A percentile compares a stretch with the other conserved stretches of the same genome.
These are phyloP conservation scores for Epirrhoe tristata DNA, from an alignment of 2,888 invertebrate genomes.

Conservation along the genomic window DNA sequence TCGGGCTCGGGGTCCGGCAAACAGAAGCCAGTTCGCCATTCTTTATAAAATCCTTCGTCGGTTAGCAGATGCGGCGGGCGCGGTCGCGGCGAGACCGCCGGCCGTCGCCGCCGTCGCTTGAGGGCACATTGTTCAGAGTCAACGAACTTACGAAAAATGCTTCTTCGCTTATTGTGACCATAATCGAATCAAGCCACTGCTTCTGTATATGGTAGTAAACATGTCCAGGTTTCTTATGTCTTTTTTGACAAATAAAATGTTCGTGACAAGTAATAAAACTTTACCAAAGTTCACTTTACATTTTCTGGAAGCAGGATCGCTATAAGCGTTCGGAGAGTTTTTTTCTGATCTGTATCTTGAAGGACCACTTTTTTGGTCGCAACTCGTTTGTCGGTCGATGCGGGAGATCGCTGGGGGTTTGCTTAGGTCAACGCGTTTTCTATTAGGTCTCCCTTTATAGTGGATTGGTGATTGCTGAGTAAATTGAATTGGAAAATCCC, in stretches of 20 bases:
- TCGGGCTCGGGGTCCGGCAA: constrained; percentile 16
- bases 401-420: constrained; percentile 16
- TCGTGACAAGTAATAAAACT: constrained; percentile 57
- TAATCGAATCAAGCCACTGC: constrained; percentile 80
- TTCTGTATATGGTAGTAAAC: constrained; percentile 77
- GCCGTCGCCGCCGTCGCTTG: constrained; percentile 57
- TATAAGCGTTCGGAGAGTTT: constrained; percentile 34
- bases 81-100: constrained; percentile 53
- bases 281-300: constrained; percentile 42
- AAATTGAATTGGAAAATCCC: constrained; percentile 84
- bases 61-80: constrained; percentile 73
- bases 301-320: constrained; percentile 52
- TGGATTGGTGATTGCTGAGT: constrained; percentile 54
- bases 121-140: constrained; percentile 79
- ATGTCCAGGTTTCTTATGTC: constrained; percentile 66
- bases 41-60: constrained; percentile 71
- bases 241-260: constrained; percentile 70
- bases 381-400: constrained; percentile 3
- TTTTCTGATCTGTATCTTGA: constrained; percentile 29
- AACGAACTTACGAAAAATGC: constrained; percentile 82
- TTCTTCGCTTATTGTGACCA: constrained; percentile 80
- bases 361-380: constrained; percentile 21
- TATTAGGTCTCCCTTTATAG: constrained; percentile 55
- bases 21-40: constrained; percentile 61
- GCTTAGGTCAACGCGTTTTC: constrained; percentile 39